These are phyloP conservation scores for Hirtodrosophila duncani DNA, from an alignment of 2,888 invertebrate genomes.

Conservation along the genomic window DNA sequence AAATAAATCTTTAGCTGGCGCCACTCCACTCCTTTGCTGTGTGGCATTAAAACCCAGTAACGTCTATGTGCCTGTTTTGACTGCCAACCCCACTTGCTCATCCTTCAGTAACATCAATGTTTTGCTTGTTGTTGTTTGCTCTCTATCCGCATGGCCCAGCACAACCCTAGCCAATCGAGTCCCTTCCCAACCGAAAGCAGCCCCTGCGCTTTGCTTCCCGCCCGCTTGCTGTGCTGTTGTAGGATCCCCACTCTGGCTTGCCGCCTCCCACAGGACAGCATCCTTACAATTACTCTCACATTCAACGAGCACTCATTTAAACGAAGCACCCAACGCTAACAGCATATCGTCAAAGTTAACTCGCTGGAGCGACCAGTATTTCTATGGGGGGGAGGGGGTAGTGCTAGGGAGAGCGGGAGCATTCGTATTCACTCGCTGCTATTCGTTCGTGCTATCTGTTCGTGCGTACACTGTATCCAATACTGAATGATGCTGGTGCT, in stretches of 20 bases:
- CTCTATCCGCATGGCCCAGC: constrained; percentile 12
- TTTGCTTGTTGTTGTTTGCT: constrained; percentile 64
- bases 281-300: constrained; percentile 70
- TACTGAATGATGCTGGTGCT: constrained; percentile 33
- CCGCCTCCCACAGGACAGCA: constrained; percentile 21
- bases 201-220: not conserved
- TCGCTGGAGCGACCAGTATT: constrained; percentile 44
- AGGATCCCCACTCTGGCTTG: not conserved
- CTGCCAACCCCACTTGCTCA: too few relatives aligned
- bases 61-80: constrained; percentile 51
- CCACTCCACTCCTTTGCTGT: constrained; percentile 59
- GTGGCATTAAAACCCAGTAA: constrained; percentile 46
- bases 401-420: constrained; percentile 1
- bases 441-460: constrained; percentile 34
- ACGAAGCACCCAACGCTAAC: constrained; percentile 69
- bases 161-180: constrained; percentile 1
- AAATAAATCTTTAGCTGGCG: constrained; percentile 63
- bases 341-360: constrained; percentile 66
- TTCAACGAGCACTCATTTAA: constrained; percentile 72
- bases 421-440: constrained; percentile 19
- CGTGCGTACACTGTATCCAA: constrained; percentile 41
- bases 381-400: constrained; percentile 4
- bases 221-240: not conserved
- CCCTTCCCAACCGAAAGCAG: not conserved
- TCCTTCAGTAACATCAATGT: constrained; percentile 47